Percentiles rank a stretch among this genome's conserved stretches.
Conservation (phyloP, 2,797 vertebrate species). For the Sebastes taczanowskii region DNA sequence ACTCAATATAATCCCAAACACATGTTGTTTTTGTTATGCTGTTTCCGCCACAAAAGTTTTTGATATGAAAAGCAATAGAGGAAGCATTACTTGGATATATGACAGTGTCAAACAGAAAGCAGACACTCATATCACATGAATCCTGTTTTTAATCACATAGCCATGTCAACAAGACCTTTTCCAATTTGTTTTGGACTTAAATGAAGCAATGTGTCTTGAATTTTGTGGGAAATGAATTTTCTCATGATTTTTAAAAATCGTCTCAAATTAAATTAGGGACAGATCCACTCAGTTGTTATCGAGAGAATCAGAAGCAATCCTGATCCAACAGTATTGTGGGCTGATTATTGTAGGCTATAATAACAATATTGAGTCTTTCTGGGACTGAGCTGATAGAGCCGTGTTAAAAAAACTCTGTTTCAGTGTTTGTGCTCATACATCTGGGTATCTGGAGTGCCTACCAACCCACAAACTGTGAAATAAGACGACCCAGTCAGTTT, state of each 20-base stretch:
- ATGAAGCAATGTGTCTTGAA: not conserved
- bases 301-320: not conserved
- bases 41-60: not conserved
- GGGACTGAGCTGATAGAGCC: not conserved
- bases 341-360: not conserved
- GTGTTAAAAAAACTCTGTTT: not conserved
- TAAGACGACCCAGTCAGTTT: not conserved
- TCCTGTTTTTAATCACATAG: not conserved
- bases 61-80: not conserved
- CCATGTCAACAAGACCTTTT: not conserved
- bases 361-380: not conserved
- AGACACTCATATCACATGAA: not conserved
- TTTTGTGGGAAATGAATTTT: not conserved
- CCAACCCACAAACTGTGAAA: not conserved
- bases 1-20: not conserved
- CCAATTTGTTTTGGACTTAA: not conserved
- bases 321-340: not conserved
- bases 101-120: not conserved
- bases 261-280: not conserved
- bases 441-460: not conserved
- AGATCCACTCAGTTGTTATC: not conserved
- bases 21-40: not conserved
- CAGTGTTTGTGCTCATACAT: not conserved
- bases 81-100: not conserved
- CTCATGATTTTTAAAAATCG: not conserved